Percentiles rank a stretch among this genome's conserved stretches.
Conservation (phyloP, 1,140 invertebrate genomes). For the Cydia splendana region DNA sequence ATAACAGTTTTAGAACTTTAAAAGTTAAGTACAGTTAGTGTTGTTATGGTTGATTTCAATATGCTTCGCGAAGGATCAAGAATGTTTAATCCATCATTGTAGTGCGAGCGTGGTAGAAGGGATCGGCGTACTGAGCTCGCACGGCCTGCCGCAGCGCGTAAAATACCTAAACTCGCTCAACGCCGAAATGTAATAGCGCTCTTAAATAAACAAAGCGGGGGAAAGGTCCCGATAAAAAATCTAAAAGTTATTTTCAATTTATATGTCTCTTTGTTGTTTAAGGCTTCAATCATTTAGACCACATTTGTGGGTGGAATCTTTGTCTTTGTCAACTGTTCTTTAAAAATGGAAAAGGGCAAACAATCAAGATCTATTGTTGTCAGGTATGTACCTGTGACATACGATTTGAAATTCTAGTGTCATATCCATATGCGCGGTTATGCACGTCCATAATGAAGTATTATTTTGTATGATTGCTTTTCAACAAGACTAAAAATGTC, state of each 20-base stretch:
- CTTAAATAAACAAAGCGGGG: conserved; percentile 71
- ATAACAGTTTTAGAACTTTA: too few relatives aligned
- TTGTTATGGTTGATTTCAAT: too few relatives aligned
- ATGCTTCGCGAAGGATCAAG: too few relatives aligned
- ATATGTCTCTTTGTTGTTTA: background rate
- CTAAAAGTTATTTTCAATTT: conserved; percentile 66
- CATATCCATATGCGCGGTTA: too few relatives aligned
- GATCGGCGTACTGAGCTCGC: too few relatives aligned
- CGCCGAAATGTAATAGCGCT: too few relatives aligned
- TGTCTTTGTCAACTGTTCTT: background rate
- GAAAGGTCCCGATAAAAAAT: conserved; percentile 67
- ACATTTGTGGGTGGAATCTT: background rate
- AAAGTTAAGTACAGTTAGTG: too few relatives aligned
- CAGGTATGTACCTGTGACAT: background rate
- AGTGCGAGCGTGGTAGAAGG: too few relatives aligned
- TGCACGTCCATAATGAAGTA: background rate
- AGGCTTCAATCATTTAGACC: background rate
- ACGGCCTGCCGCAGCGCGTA: too few relatives aligned
- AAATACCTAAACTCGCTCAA: too few relatives aligned
- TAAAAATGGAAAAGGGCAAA: background rate
- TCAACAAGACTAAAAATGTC: background rate
- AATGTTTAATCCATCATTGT: too few relatives aligned
- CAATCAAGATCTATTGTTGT: background rate
- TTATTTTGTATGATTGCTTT: background rate
- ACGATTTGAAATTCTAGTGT: background rate